These are phyloP conservation scores for Melitaea athalia DNA, from an alignment of 2,888 invertebrate species.

Conservation along the genomic window DNA sequence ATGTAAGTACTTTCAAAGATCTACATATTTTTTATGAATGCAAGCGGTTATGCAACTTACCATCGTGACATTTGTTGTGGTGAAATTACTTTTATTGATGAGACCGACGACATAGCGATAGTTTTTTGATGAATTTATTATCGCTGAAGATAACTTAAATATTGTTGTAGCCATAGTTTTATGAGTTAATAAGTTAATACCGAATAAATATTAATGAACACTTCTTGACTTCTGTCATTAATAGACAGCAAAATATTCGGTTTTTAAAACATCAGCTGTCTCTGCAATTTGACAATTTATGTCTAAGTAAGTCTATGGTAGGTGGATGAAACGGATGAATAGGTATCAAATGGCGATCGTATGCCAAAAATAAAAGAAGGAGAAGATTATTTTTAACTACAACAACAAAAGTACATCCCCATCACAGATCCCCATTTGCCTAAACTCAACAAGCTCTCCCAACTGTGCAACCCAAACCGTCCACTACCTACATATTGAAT, in stretches of 20 bases:
- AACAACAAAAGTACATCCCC: too few species aligned
- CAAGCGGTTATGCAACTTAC: conserved; percentile 76
- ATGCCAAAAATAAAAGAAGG: too few species aligned
- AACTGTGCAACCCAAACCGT: too few species aligned
- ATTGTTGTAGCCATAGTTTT: conserved; percentile 67
- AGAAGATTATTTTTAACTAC: too few species aligned
- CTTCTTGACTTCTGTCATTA: conserved; percentile 13
- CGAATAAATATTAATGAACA: conserved; percentile 4
- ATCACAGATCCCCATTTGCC: too few species aligned
- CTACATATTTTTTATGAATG: conserved; percentile 7
- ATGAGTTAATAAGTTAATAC: conserved; percentile 1
- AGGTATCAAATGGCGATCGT: too few species aligned
- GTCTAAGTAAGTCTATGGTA: not conserved
- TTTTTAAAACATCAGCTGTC: conserved; percentile 20
- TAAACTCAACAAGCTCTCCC: too few species aligned
- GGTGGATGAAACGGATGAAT: not conserved
- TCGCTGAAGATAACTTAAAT: conserved; percentile 63
- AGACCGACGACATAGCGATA: conserved; percentile 59
- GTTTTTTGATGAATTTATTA: conserved; percentile 61
- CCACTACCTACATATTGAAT: too few species aligned
- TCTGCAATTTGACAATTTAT: not conserved
- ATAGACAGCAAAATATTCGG: conserved; percentile 18
- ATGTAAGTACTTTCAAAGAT: conserved; percentile 13
- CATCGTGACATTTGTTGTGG: conserved; percentile 66
- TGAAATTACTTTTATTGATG: conserved; percentile 62